These are phyloP conservation scores for Gouania willdenowi DNA, from an alignment of 2,797 vertebrate genomes.

Conservation along the genomic window DNA sequence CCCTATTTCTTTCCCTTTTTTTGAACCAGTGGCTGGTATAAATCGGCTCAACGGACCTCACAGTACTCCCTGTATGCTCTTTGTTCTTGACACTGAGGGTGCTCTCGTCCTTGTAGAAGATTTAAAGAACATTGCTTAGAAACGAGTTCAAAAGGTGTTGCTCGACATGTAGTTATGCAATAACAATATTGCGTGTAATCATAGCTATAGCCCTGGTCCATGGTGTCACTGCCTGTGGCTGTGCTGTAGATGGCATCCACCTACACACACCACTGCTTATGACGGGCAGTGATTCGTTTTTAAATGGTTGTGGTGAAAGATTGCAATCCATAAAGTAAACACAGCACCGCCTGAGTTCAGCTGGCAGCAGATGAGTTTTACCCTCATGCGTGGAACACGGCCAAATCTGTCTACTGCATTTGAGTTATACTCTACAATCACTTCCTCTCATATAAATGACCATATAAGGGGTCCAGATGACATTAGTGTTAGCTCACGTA, in stretches of 20 bases:
- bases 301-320: slow-evolving; percentile 63
- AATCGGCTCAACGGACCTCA: slow-evolving; percentile 10
- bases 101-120: slow-evolving; percentile 15
- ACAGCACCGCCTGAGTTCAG: slow-evolving; percentile 48
- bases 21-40: slow-evolving; percentile 26
- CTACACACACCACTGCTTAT: slow-evolving; percentile 51
- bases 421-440: slow-evolving; percentile 29
- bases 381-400: slow-evolving; percentile 7
- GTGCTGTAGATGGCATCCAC: slow-evolving; percentile 39
- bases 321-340: slow-evolving; percentile 65
- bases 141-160: slow-evolving; percentile 47
- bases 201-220: slow-evolving; percentile 23
- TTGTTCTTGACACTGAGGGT: not conserved
- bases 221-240: slow-evolving; percentile 58
- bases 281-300: slow-evolving; percentile 69
- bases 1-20: slow-evolving; percentile 34
- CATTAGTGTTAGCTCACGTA: too few species aligned
- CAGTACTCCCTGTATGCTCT: not conserved
- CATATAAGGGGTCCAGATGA: too few species aligned
- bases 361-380: slow-evolving; percentile 19
- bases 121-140: slow-evolving; percentile 54
- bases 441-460: slow-evolving; percentile 22
- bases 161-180: slow-evolving; percentile 39
- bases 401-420: slow-evolving; percentile 27
- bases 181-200: slow-evolving; percentile 48